Percentiles rank a stretch among this genome's conserved stretches.
Conservation (phyloP, 2,888 invertebrate species). For the Macrosiphum euphorbiae region DNA sequence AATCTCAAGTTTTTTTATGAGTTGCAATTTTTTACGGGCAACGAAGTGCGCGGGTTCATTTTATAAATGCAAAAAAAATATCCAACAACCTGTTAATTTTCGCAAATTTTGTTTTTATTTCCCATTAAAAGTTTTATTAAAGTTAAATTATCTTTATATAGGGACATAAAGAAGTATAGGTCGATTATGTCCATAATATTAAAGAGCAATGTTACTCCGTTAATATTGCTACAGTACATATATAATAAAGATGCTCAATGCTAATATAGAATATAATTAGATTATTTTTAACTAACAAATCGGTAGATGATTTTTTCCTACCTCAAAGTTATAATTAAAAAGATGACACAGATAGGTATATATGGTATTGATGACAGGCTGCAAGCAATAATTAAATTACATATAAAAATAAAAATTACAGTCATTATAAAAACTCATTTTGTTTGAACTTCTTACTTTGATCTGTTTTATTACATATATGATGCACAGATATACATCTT, state of each 20-base stretch:
- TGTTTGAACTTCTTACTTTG: not conserved
- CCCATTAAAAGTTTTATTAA: too few species aligned
- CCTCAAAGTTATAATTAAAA: slow-evolving; percentile 39
- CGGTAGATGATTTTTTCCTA: not conserved
- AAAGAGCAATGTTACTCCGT: not conserved
- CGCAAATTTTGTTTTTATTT: not conserved
- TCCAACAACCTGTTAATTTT: not conserved
- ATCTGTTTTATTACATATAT: not conserved
- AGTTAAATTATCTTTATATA: not conserved
- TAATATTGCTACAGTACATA: not conserved
- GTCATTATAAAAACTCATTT: slow-evolving; percentile 13
- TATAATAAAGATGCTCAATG: not conserved
- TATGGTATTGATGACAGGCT: not conserved
- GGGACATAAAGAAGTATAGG: not conserved
- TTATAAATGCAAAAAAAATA: not conserved
- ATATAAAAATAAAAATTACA: slow-evolving; percentile 8
- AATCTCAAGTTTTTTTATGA: too few species aligned
- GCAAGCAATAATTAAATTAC: slow-evolving; percentile 12
- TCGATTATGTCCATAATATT: not conserved
- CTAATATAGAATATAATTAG: not conserved
- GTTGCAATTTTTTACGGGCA: too few species aligned
- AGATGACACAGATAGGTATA: not conserved
- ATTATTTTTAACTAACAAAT: slow-evolving; percentile 28
- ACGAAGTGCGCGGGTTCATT: not conserved
- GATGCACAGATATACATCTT: not conserved